Percentiles rank a stretch among this genome's conserved stretches.
These are phyloP conservation scores for Oegoconia quadripuncta DNA, from an alignment of 2,888 invertebrate genomes.

Conservation along the genomic window DNA sequence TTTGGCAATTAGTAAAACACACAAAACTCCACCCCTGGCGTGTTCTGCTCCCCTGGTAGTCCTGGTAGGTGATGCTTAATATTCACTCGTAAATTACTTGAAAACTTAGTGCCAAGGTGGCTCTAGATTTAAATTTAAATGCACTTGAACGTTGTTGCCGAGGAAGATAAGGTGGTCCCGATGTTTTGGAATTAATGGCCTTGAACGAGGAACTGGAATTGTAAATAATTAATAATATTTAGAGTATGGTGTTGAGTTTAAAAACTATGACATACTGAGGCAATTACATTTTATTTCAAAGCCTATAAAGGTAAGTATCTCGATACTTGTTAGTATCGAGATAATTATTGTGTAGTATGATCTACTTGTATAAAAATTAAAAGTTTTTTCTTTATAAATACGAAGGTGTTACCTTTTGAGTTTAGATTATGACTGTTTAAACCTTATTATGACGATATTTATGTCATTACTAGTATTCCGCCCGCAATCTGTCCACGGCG, in stretches of 20 bases:
- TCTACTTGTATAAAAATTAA: too few species aligned
- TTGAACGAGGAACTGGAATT: conserved; percentile 1
- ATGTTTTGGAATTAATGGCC: conserved; percentile 33
- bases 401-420: too few species aligned
- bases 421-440: too few species aligned
- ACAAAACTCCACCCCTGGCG: conserved; percentile 80
- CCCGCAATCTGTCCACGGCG: too few species aligned
- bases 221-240: neutral
- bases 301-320: too few species aligned
- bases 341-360: too few species aligned
- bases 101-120: conserved; percentile 73
- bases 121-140: conserved; percentile 57
- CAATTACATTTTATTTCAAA: neutral
- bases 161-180: conserved; percentile 49
- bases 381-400: too few species aligned
- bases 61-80: conserved; percentile 77
- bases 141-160: conserved; percentile 50
- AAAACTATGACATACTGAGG: neutral
- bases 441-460: too few species aligned
- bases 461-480: too few species aligned
- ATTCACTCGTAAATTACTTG: conserved; percentile 76
- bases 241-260: neutral
- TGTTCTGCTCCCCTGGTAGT: conserved; percentile 75
- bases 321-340: too few species aligned
- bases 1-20: conserved; percentile 82